Evolutionary conservation across 2,797 vertebrate species (phyloP), one percentile per base, ranked within the genome.

Genomic region (Sebastes trivittatus): DNA sequence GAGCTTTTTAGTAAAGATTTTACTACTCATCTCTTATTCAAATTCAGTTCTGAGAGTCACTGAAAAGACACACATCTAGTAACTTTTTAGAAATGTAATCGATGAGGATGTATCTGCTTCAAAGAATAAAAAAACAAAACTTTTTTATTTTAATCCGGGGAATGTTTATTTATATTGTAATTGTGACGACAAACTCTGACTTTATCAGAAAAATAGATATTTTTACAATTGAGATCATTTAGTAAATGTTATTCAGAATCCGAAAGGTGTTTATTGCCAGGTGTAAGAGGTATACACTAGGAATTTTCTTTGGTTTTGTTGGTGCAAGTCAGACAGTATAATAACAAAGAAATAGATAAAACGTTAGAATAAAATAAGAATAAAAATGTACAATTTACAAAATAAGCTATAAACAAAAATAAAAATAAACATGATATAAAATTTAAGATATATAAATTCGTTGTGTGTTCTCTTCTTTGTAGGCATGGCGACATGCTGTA

Each of bases 401-500:
- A 25, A 25, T 25, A 25, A 25, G 25, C 25, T 25, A 4, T 25
- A 25, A 25, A 25, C 25, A 25, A 25, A 25, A 25, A 25, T 25
- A 25, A 25, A 25, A 25, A 25, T 25, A 25, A 25, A 25, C 25
- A 25, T 25, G 25, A 25, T 25, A 25, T 25, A 25, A 25, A 25
- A 25, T 25, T 25, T 25, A 25, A 25, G 25, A 25, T 25, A 4
- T 25, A 25, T 25, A 25, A 25, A 25, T 25, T 22, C 20, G 2
- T 56, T 22, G 32, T n/a, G 4, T 63, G 0, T 65, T 3, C 0
- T 55, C 14, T 64, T 30, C 18, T 55, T 7, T 62, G 1, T 60
- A 99, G 98, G 93, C 98, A 99, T 38, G 98, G 98, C 3, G 98
- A 99, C 92, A 96, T 99, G 97, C 92, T 99, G 77, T 99, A 95